Conservation (phyloP, 2,888 invertebrate genomes). For the Margaritifera margaritifera region DNA sequence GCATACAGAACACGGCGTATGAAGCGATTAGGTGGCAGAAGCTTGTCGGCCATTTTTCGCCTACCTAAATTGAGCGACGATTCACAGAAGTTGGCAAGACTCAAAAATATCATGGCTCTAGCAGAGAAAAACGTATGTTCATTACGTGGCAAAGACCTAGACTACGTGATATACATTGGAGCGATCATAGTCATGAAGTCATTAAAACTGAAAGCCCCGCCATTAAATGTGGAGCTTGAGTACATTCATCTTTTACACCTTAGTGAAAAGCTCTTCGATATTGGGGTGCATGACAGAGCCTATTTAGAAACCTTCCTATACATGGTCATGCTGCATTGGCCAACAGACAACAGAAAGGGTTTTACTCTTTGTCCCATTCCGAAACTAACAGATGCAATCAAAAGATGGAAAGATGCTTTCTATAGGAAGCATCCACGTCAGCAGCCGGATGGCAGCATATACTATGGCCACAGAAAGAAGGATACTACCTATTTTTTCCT, state of each 20-base stretch:
- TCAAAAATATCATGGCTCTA: too few species aligned
- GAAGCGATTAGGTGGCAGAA: slow-evolving; percentile 31
- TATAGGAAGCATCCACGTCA: too few species aligned
- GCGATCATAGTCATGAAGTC: slow-evolving; percentile 15
- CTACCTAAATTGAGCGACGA: slow-evolving; percentile 16
- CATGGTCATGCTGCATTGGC: slow-evolving; percentile 40
- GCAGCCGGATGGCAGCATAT: too few species aligned
- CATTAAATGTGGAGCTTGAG: too few species aligned
- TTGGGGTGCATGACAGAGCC: slow-evolving; percentile 3
- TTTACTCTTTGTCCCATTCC: slow-evolving; percentile 12
- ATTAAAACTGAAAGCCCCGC: too few species aligned
- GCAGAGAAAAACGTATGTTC: slow-evolving; percentile 28
- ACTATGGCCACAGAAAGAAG: too few species aligned
- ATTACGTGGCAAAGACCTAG: slow-evolving; percentile 23
- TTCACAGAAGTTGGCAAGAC: too few species aligned
- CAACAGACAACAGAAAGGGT: slow-evolving; percentile 28
- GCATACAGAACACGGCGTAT: slow-evolving; percentile 38
- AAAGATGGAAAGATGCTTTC: slow-evolving; percentile 26
- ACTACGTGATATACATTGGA: slow-evolving; percentile 32
- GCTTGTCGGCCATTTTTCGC: slow-evolving; percentile 22
- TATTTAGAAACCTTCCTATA: slow-evolving; percentile 41
- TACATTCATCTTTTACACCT: too few species aligned
- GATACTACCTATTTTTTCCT: too few species aligned
- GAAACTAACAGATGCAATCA: slow-evolving; percentile 34
- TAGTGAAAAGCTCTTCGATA: too few species aligned